These are phyloP conservation scores for Sebastes vulpes DNA, from an alignment of 2,797 vertebrate species.

Conservation along the genomic window DNA sequence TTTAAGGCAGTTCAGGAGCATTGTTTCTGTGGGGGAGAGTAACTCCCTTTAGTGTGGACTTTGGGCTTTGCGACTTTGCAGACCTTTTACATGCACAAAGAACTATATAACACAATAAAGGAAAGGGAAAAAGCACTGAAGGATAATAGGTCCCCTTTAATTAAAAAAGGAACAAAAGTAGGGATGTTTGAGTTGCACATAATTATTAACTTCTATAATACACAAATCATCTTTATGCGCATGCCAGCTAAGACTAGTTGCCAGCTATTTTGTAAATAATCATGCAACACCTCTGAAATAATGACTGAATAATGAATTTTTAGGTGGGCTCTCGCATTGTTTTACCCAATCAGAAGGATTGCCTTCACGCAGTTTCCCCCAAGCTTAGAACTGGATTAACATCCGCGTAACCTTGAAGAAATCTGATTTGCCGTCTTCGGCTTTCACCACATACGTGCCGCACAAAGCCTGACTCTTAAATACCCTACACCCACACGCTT, in stretches of 20 bases:
- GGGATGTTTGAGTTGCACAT: neutral
- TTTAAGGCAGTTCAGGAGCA: too few relatives aligned
- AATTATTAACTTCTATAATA: neutral
- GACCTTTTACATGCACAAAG: too few relatives aligned
- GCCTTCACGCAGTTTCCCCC: neutral
- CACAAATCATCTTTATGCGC: neutral
- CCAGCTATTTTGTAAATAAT: neutral
- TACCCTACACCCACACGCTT: neutral
- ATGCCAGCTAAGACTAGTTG: neutral
- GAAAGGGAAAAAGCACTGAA: too few relatives aligned
- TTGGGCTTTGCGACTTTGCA: too few relatives aligned
- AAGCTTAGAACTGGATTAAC: neutral
- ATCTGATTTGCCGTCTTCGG: neutral
- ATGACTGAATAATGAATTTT: neutral
- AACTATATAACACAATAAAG: too few relatives aligned
- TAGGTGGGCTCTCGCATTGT: neutral
- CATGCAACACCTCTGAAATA: neutral
- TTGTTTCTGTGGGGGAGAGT: too few relatives aligned
- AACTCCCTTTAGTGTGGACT: too few relatives aligned
- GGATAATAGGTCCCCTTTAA: too few relatives aligned
- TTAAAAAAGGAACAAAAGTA: neutral
- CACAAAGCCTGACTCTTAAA: constrained; percentile 9
- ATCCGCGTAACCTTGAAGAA: constrained; percentile 11
- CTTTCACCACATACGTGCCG: neutral
- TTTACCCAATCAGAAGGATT: neutral